A percentile compares a stretch with the other conserved stretches of the same genome.
These are phyloP conservation scores for Verasper variegatus DNA, from an alignment of 2,113 vertebrate species.

Conservation along the genomic window DNA sequence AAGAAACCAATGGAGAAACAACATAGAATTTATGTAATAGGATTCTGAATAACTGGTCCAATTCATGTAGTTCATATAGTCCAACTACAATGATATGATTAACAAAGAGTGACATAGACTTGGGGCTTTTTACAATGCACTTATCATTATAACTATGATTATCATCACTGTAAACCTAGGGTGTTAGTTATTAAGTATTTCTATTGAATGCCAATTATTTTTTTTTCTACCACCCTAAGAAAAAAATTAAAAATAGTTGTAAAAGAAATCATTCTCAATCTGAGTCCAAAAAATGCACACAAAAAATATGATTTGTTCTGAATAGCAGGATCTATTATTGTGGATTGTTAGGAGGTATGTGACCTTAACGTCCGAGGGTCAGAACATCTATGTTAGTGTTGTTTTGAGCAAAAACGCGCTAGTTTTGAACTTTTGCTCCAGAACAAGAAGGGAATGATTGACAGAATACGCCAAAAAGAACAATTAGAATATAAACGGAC, in stretches of 20 bases:
- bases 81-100: conserved; percentile 36
- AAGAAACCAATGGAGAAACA: conserved; percentile 85
- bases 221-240: conserved; percentile 6
- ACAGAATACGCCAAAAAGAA: conserved; percentile 7
- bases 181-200: neutral
- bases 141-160: neutral
- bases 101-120: conserved; percentile 37
- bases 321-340: conserved; percentile 98
- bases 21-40: conserved; percentile 79
- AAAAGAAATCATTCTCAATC: conserved; percentile 43
- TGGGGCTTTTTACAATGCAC: conserved; percentile 12
- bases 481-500: conserved; percentile 19
- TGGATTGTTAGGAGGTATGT: conserved; percentile 47
- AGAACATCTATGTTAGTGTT: conserved; percentile 41
- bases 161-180: neutral
- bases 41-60: conserved; percentile 70
- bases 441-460: conserved; percentile 14
- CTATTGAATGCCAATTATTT: conserved; percentile 31
- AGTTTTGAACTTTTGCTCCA: neutral
- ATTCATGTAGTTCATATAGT: conserved; percentile 51
- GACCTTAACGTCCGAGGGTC: conserved; percentile 27
- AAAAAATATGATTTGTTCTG: conserved; percentile 78
- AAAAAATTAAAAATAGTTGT: conserved; percentile 33
- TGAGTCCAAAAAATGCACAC: conserved; percentile 71
- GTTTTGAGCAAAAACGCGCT: neutral